Base-by-base conservation (phyloP, 1,140 invertebrate genomes). In the Idris sp. region DNA sequence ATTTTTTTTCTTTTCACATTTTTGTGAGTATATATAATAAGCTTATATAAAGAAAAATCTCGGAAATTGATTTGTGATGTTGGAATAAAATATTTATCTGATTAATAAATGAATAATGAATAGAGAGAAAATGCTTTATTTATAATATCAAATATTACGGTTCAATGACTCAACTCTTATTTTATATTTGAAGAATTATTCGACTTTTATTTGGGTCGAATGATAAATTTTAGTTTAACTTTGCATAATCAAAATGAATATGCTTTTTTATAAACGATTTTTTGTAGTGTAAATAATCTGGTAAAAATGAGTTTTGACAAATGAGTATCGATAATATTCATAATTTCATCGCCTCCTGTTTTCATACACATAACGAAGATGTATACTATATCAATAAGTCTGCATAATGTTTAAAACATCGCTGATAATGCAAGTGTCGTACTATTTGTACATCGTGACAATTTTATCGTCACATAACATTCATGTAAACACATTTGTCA, bases 311-410 rank as follows among this genome's bases (percentile, higher is more conserved):
- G 8, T n/a, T 31, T 33, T 22, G 40, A 43, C n/a, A 44, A 31
- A 58, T 13, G 4, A 33, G 7, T 7, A 4, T 7, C 19, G 54
- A 46, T 59, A 59, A 59, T 30, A 48, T 48, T 43, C 10, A 26
- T 36, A 59, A 35, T 46, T 46, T 46, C 16, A 4, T 11, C 19
- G 51, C 13, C 6, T 1, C 15, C 43, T 36, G 7, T 53, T 44
- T 53, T 64, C 53, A n/a, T n/a, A n/a, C n/a, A 44, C 59, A 44
- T 53, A 64, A 64, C 46, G 38, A 64, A 36, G 36, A 64, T 49
- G 40, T 36, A 22, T 22, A 16, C 36, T 51, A 53, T 64, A 64
- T 53, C 59, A 30, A 49, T 43, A 26, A 16, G 15, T 2, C 28
- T 22, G 48, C 19, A 35, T 43, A 64, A 64, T 64, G n/a, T 51